Percentiles rank a stretch among this genome's conserved stretches.
phyloP scores from a whole-genome alignment of 2,888 invertebrate genomes.

The Oscheius sp. region DNA sequence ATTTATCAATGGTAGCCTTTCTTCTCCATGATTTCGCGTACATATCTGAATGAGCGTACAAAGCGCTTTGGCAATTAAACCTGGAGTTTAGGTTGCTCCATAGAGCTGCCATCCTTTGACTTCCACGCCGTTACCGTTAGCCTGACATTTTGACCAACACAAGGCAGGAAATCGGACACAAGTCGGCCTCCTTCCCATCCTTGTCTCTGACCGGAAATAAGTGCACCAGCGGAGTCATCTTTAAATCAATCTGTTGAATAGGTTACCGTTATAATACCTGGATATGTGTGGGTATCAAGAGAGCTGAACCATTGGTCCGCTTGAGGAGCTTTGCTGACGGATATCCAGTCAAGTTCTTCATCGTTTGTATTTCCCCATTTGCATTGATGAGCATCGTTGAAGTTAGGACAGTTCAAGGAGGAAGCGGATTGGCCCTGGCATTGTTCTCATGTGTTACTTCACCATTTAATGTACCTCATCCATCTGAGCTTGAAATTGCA shows the following conservation, averaged over 20 bases:
- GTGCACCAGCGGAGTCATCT: constrained; percentile 56
- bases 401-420: constrained; percentile 52
- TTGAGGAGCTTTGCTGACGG: constrained; percentile 42
- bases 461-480: constrained; percentile 42
- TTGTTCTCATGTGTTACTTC: not conserved
- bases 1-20: constrained; percentile 55
- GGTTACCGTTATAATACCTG: constrained; percentile 38
- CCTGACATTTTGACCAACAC: constrained; percentile 48
- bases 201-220: constrained; percentile 52
- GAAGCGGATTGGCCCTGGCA: constrained; percentile 30
- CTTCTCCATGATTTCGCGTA: constrained; percentile 56
- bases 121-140: constrained; percentile 62
- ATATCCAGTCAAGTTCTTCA: constrained; percentile 63
- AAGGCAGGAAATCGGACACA: constrained; percentile 58
- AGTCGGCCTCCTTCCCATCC: constrained; percentile 65
- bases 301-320: constrained; percentile 45
- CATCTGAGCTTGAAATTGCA: constrained; percentile 48
- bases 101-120: constrained; percentile 43
- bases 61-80: constrained; percentile 24
- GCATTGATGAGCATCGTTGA: constrained; percentile 48
- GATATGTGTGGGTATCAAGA: constrained; percentile 48
- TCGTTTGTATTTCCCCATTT: constrained; percentile 64
- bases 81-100: constrained; percentile 61
- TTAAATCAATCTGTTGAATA: not conserved
- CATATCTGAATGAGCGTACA: constrained; percentile 46